phyloP scores from a whole-genome alignment of 2,113 vertebrate species.

The Cololabis saira region DNA sequence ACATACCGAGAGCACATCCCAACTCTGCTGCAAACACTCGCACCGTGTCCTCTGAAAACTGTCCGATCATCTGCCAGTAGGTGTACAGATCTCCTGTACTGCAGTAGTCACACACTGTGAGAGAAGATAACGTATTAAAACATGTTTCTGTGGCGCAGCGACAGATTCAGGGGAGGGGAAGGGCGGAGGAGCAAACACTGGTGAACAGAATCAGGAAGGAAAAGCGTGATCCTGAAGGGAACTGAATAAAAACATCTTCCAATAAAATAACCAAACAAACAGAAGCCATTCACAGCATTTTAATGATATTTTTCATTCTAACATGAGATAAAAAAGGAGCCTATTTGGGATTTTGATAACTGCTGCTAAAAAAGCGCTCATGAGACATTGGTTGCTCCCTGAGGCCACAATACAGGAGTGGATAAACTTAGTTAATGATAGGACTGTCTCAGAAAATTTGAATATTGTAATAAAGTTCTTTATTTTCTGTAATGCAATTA shows the following conservation, averaged over 20 bases:
- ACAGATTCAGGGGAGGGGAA: background rate
- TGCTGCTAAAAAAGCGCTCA: too few relatives aligned
- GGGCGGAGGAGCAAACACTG: slow-evolving; percentile 32
- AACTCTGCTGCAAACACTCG: slow-evolving; percentile 93
- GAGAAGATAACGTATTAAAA: slow-evolving; percentile 27
- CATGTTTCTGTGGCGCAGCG: background rate
- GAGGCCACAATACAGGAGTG: too few relatives aligned
- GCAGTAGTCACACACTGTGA: slow-evolving; percentile 93
- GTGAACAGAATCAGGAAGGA: slow-evolving; percentile 7
- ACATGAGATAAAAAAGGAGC: too few relatives aligned
- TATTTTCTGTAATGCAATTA: too few relatives aligned
- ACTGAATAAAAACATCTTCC: slow-evolving; percentile 8
- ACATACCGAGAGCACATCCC: slow-evolving; percentile 91
- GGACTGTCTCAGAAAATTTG: too few relatives aligned
- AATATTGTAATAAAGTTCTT: too few relatives aligned
- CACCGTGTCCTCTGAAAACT: slow-evolving; percentile 84
- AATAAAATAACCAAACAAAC: background rate
- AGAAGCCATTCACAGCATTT: background rate
- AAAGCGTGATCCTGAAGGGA: slow-evolving; percentile 26
- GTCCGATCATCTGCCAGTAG: slow-evolving; percentile 88
- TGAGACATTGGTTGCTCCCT: too few relatives aligned
- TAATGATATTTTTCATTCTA: too few relatives aligned
- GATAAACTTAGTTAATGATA: too few relatives aligned
- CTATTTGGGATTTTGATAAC: too few relatives aligned
- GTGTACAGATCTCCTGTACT: slow-evolving; percentile 91